These are phyloP conservation scores for Brotogeris chrysoptera DNA, from an alignment of 2,797 vertebrate genomes.

Conservation along the genomic window DNA sequence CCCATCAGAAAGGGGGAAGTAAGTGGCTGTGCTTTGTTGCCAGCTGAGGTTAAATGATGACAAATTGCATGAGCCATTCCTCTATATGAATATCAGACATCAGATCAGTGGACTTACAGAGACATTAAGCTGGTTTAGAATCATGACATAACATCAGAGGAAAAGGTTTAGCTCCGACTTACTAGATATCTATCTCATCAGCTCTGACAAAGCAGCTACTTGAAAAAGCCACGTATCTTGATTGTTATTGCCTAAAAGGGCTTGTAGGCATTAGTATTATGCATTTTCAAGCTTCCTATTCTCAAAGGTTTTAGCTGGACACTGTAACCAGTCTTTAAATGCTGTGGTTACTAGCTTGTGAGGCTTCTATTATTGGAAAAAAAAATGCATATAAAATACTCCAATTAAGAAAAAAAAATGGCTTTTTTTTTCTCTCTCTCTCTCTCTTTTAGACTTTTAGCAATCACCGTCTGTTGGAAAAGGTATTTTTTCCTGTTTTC, in stretches of 20 bases:
- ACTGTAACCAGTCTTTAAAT: constrained; percentile 1
- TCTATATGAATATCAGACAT: background rate
- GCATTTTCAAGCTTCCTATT: background rate
- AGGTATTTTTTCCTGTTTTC: background rate
- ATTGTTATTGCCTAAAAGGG: background rate
- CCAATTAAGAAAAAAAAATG: background rate
- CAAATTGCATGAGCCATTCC: background rate
- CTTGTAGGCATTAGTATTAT: background rate
- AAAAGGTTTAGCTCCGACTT: background rate
- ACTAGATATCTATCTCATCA: background rate
- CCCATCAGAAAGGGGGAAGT: background rate
- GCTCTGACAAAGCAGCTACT: background rate
- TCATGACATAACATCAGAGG: background rate
- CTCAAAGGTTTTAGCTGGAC: background rate
- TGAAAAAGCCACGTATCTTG: background rate
- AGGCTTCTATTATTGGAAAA: constrained; percentile 28
- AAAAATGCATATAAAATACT: background rate
- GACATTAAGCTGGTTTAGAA: background rate
- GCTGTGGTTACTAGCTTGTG: background rate
- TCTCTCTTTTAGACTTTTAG: background rate
- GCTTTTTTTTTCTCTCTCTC: background rate
- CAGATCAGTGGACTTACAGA: background rate
- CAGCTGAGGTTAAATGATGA: background rate
- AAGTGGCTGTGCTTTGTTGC: background rate
- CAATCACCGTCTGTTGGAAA: constrained; percentile 1